Percentiles rank a stretch among this genome's conserved stretches.
These are phyloP conservation scores for Jaculus jaculus DNA, from an alignment of 2,113 vertebrate genomes.

Conservation along the genomic window DNA sequence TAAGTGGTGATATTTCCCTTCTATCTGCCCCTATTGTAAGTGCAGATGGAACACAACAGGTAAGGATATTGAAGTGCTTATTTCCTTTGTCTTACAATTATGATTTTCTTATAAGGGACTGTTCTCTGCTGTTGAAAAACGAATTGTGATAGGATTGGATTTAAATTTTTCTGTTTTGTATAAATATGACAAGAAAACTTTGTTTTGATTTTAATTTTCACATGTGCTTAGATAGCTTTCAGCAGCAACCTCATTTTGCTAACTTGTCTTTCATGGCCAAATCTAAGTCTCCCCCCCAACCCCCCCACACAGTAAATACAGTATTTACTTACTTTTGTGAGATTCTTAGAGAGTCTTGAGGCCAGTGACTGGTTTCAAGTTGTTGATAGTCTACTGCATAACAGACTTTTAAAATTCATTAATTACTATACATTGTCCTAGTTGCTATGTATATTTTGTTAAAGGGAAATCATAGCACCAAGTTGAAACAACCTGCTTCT, in stretches of 20 bases:
- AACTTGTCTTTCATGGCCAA: constrained; percentile 42
- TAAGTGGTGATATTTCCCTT: constrained; percentile 94
- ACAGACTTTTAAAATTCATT: constrained; percentile 47
- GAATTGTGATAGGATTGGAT: neutral
- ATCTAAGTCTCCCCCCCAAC: neutral
- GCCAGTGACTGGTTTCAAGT: constrained; percentile 5
- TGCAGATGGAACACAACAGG: constrained; percentile 97
- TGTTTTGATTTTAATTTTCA: constrained; percentile 48
- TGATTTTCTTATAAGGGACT: neutral
- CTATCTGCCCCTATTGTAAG: constrained; percentile 94
- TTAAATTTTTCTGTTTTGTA: constrained; percentile 42
- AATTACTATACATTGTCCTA: neutral
- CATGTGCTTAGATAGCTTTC: constrained; percentile 9
- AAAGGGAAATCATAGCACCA: neutral
- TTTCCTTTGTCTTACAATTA: constrained; percentile 35
- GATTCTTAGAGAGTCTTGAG: neutral
- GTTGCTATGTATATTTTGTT: constrained; percentile 13
- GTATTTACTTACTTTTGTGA: neutral
- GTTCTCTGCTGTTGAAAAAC: constrained; percentile 43
- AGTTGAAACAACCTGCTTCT: neutral
- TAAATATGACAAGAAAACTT: neutral
- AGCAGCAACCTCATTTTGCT: constrained; percentile 37
- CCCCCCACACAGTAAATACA: neutral
- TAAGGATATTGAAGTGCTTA: constrained; percentile 81
- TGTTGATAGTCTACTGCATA: constrained; percentile 6